These are phyloP conservation scores for Sarcophaga bullata DNA, from an alignment of 1,140 invertebrate genomes.

Conservation along the genomic window DNA sequence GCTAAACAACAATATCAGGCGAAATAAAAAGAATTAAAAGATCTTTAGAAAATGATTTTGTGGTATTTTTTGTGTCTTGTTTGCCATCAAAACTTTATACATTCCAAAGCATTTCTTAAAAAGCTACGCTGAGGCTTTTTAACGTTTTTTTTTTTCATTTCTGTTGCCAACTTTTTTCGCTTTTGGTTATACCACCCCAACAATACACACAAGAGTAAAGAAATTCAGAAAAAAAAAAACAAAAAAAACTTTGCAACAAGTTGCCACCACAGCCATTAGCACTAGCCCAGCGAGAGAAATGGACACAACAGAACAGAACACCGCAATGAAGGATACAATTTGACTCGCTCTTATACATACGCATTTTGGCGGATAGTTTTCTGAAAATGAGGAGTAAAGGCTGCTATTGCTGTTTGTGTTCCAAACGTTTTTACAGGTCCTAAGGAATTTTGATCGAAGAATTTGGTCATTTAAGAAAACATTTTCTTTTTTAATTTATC, in stretches of 20 bases:
- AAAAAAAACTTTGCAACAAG: background rate
- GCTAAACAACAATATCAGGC: no score
- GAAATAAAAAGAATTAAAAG: no score
- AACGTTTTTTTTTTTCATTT: background rate
- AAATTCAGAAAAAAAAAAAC: background rate
- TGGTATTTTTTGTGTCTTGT: background rate
- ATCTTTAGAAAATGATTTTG: no score
- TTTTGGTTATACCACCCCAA: constrained; percentile 5
- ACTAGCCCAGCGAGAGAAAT: background rate
- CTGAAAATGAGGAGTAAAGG: no score
- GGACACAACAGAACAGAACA: no score
- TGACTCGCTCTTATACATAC: background rate
- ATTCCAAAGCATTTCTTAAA: constrained; percentile 29
- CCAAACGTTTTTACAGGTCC: constrained; percentile 46
- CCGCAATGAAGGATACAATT: background rate
- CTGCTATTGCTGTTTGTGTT: background rate
- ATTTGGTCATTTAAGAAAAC: constrained; percentile 64
- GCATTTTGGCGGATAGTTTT: background rate
- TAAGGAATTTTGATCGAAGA: constrained; percentile 66
- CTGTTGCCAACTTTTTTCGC: background rate
- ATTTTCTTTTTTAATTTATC: constrained; percentile 61
- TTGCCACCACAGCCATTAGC: background rate
- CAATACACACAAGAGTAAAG: background rate
- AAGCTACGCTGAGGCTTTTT: background rate
- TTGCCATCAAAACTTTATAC: constrained; percentile 28